Evolutionary conservation across 2,888 invertebrate genomes (phyloP).

Genomic region (Pteria penguin): DNA sequence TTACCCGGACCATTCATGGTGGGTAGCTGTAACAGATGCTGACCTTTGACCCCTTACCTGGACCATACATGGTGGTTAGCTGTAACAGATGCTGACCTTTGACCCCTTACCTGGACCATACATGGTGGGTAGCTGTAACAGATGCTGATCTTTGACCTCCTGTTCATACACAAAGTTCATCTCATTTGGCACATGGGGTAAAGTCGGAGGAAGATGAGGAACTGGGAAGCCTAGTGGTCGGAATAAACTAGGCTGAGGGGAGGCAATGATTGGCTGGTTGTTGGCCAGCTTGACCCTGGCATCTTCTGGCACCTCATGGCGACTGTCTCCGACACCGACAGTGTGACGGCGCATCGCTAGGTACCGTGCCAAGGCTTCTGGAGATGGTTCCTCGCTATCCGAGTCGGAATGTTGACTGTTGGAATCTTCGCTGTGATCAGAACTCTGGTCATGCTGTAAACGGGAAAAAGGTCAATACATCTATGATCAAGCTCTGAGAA

Average conservation of each 20-base stretch:
- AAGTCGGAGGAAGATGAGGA: conserved; percentile 90
- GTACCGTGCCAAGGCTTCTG: conserved; percentile 80
- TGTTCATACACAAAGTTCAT: conserved; percentile 85
- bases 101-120: conserved; percentile 83
- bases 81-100: conserved; percentile 96
- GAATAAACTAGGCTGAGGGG: conserved; percentile 70
- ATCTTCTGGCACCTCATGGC: conserved; percentile 86
- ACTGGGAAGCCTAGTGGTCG: conserved; percentile 82
- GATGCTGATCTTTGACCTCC: conserved; percentile 94
- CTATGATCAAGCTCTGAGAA: too few relatives aligned
- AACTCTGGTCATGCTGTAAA: background rate
- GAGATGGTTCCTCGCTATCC: conserved; percentile 78
- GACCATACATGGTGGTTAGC: conserved; percentile 92
- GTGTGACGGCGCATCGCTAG: conserved; percentile 91
- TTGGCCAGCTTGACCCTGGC: conserved; percentile 74
- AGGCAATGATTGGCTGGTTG: conserved; percentile 73
- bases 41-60: conserved; percentile 86
- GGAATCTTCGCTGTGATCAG: conserved; percentile 54
- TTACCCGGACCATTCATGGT: conserved; percentile 91
- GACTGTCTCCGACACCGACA: conserved; percentile 92
- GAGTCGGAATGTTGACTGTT: conserved; percentile 76
- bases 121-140: conserved; percentile 94
- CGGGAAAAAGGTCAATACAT: too few relatives aligned
- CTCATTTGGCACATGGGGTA: conserved; percentile 82
- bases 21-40: conserved; percentile 95